Evolutionary conservation across 2,797 vertebrate species (phyloP).

Genomic region (Lithobates pipiens): DNA sequence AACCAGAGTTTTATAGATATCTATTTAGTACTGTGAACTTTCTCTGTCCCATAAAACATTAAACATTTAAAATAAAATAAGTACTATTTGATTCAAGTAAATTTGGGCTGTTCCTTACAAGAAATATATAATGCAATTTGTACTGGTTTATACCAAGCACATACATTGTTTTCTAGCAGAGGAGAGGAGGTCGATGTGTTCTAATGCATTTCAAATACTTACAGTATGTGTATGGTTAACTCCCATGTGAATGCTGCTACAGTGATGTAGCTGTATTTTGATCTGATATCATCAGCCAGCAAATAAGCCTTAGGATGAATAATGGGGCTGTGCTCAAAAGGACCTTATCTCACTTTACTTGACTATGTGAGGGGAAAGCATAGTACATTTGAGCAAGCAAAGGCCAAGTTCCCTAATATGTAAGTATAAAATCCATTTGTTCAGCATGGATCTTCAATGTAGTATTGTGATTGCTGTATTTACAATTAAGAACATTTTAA

Average conservation of each 20-base stretch:
- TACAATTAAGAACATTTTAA: background rate
- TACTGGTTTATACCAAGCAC: background rate
- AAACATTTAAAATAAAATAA: too few species aligned
- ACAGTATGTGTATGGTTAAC: slow-evolving; percentile 38
- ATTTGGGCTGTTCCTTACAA: background rate
- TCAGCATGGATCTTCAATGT: background rate
- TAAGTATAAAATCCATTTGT: background rate
- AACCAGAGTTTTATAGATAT: too few species aligned
- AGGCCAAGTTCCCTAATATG: background rate
- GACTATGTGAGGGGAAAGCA: slow-evolving; percentile 28
- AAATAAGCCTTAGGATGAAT: slow-evolving; percentile 45
- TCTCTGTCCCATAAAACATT: too few species aligned
- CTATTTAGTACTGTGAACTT: too few species aligned
- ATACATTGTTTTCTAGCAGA: slow-evolving; percentile 1
- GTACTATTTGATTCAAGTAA: too few species aligned
- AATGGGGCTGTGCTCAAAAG: slow-evolving; percentile 39
- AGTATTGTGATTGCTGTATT: background rate
- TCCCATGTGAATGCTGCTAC: slow-evolving; percentile 22
- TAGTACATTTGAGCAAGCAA: background rate
- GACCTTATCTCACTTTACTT: slow-evolving; percentile 37
- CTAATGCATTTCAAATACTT: slow-evolving; percentile 28
- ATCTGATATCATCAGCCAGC: slow-evolving; percentile 41
- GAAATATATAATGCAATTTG: slow-evolving; percentile 9
- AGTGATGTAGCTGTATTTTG: slow-evolving; percentile 19
- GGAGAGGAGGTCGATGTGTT: slow-evolving; percentile 13